phyloP scores from a whole-genome alignment of 2,888 invertebrate genomes.

The Zaprionus obscuricornis region DNA sequence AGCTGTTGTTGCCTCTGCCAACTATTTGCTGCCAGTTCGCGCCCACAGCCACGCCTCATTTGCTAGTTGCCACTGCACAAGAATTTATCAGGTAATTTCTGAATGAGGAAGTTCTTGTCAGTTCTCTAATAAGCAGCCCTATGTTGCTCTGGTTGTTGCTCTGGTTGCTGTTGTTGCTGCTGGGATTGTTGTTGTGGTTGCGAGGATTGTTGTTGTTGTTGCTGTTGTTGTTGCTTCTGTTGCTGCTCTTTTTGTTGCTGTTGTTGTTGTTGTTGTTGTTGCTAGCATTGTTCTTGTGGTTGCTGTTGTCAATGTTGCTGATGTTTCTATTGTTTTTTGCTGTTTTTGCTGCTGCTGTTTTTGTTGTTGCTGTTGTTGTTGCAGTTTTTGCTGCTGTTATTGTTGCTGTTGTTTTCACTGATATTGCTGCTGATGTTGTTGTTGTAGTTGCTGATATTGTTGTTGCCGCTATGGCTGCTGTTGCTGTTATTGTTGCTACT shows the following conservation, averaged over 20 bases:
- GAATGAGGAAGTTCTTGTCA: slow-evolving; percentile 46
- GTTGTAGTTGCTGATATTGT: too few relatives aligned
- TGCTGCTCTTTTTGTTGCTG: neutral
- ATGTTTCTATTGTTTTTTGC: too few relatives aligned
- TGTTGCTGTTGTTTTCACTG: neutral
- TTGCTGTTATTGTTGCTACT: too few relatives aligned
- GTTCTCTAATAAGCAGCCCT: slow-evolving; percentile 42
- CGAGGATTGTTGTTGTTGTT: too few relatives aligned
- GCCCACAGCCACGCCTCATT: slow-evolving; percentile 29
- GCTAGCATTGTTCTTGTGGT: neutral
- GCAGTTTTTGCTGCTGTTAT: slow-evolving; percentile 6
- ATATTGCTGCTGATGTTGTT: too few relatives aligned
- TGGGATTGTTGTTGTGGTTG: neutral
- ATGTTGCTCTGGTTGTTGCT: neutral
- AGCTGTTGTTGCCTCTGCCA: slow-evolving; percentile 27
- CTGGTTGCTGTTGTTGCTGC: slow-evolving; percentile 1
- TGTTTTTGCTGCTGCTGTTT: too few relatives aligned
- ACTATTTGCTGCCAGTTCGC: slow-evolving; percentile 41
- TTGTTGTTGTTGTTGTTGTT: slow-evolving; percentile 4
- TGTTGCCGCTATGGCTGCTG: too few relatives aligned
- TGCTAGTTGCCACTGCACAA: slow-evolving; percentile 13
- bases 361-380: neutral
- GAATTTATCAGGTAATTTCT: slow-evolving; percentile 63
- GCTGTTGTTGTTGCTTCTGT: too few relatives aligned
- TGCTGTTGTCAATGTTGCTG: too few relatives aligned